phyloP scores from a whole-genome alignment of 1,140 invertebrate species.

The Globodera ellingtonae region DNA sequence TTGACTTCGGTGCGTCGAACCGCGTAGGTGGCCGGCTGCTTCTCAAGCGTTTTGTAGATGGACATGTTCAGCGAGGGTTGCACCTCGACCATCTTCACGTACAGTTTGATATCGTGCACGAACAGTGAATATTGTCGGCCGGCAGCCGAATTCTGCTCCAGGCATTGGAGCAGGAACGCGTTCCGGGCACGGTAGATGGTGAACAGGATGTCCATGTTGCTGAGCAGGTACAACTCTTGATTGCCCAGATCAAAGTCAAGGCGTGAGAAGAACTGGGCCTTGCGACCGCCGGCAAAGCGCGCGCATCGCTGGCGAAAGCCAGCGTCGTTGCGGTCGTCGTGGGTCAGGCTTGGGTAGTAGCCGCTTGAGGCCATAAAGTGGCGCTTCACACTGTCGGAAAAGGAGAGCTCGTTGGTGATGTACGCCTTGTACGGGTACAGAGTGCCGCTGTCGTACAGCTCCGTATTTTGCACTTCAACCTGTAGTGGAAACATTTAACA shows the following conservation, averaged over 20 bases:
- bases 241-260: conserved; percentile 43
- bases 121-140: not conserved
- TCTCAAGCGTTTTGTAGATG: conserved; percentile 22
- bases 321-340: conserved; percentile 19
- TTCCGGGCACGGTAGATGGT: conserved; percentile 1
- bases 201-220: conserved; percentile 30
- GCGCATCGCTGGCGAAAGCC: conserved; percentile 17
- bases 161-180: conserved; percentile 15
- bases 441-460: conserved; percentile 37
- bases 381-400: conserved; percentile 8
- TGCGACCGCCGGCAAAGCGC: conserved; percentile 9
- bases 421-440: conserved; percentile 36
- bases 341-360: conserved; percentile 27
- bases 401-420: conserved; percentile 33
- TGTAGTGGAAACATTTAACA: not conserved
- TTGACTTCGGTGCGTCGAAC: conserved; percentile 29
- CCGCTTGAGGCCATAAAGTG: conserved; percentile 29
- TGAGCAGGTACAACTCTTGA: conserved; percentile 35
- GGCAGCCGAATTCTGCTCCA: not conserved
- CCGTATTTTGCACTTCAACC: conserved; percentile 13
- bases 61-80: conserved; percentile 33
- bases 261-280: conserved; percentile 29
- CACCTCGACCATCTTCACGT: conserved; percentile 28
- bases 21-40: conserved; percentile 2
- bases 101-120: conserved; percentile 29